Base-by-base conservation (phyloP, 2,113 vertebrate species). In the Genyomyrus donnyi region DNA sequence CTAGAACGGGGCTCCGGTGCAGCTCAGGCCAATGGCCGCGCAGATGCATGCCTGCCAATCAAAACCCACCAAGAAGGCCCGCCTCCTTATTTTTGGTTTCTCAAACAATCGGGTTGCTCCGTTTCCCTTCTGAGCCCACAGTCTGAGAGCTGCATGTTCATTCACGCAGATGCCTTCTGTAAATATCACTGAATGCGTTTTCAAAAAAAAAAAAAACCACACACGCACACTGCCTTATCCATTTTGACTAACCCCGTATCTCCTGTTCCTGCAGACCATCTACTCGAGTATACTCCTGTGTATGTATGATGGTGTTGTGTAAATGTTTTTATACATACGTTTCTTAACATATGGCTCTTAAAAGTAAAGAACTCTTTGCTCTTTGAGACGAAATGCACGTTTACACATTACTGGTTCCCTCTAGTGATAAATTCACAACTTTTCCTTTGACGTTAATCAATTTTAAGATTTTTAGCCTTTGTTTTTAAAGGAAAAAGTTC, bases 1-100 rank as follows among this genome's bases (percentile, higher is more conserved):
- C 94, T 99, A 97, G 94, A 62, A 66, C 1, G 87, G 5, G 74
- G 42, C 27, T 1, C 45, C 39, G 21, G 39, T 10, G 8, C 2
- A 48, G 50, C 10, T 27, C 39, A 15, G 13, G 42, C 88, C 19
- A 39, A 8, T 42, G 74, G 35, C 31, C 70, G 4, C 13, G 5
- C 31, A 77, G 13, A 77, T 35, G 70, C 35, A 77, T 19, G 31
- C 35, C 84, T 46, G 24, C 46, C 45, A 24, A 15, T 85, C 48
- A 50, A 85, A 85, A 85, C 84, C 35, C 70, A 39, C 15, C 1
- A 85, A 13, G 24, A 48, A 27, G 48, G 13, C 24, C 24, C 46
- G 10, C 48, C 48, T 85, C 84, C 19, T 48, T 50, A 27, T 85
- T 48, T 85, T 46, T 27, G 13, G 74, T 35, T 39, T 31, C 24